Evolutionary conservation across 2,797 vertebrate genomes (phyloP).

Genomic region (Bryconaethiops microstoma): DNA sequence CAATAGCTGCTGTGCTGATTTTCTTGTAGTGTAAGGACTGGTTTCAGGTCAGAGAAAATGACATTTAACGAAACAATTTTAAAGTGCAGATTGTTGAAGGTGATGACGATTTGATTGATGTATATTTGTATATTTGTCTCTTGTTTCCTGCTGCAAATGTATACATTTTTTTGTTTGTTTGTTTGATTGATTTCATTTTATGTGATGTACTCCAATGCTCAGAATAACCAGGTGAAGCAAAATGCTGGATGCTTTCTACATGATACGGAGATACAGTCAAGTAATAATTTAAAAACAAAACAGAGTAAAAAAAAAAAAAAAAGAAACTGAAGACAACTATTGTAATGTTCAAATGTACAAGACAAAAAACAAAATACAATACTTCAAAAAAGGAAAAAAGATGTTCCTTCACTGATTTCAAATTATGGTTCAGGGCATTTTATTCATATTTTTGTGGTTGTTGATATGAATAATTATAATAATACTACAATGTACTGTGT

Average conservation of each 20-base stretch:
- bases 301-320: conserved; percentile 51
- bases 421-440: conserved; percentile 83
- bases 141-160: conserved; percentile 72
- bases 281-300: conserved; percentile 80
- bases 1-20: conserved; percentile 87
- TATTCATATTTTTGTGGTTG: conserved; percentile 87
- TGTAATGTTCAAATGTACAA: conserved; percentile 85
- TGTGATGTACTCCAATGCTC: conserved; percentile 73
- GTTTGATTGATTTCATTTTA: conserved; percentile 63
- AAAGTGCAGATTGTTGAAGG: conserved; percentile 73
- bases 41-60: conserved; percentile 76
- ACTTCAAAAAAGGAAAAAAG: conserved; percentile 71
- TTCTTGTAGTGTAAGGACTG: conserved; percentile 82
- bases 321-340: conserved; percentile 64
- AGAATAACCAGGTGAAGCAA: conserved; percentile 90
- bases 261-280: conserved; percentile 83
- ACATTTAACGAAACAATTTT: conserved; percentile 68
- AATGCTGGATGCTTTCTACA: conserved; percentile 92
- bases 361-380: conserved; percentile 68
- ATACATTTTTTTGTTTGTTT: conserved; percentile 62
- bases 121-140: conserved; percentile 62
- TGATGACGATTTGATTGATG: conserved; percentile 73
- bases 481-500: conserved; percentile 88
- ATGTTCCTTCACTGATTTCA: conserved; percentile 84
- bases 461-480: conserved; percentile 70